Conservation (phyloP, 2,113 vertebrate genomes). For the Ibidorhyncha struthersii region DNA sequence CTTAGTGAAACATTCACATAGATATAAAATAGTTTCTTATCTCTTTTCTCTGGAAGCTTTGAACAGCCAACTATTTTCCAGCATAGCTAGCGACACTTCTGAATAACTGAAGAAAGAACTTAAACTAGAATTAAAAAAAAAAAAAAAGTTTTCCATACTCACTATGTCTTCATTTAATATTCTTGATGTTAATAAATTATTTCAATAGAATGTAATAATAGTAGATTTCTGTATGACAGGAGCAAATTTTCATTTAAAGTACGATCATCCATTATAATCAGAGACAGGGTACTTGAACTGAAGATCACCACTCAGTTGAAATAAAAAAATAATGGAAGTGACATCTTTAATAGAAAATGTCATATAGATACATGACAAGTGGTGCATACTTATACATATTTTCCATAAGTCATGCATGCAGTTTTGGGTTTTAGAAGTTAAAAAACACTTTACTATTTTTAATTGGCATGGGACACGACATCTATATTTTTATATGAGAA, state of each 20-base stretch:
- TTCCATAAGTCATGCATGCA: not conserved
- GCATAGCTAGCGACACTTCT: not conserved
- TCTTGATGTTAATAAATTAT: conserved; percentile 72
- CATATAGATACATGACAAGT: conserved; percentile 44
- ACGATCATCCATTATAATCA: conserved; percentile 73
- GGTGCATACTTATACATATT: conserved; percentile 9
- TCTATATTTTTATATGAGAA: conserved; percentile 1
- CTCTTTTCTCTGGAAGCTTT: not conserved
- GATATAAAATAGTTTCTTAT: not conserved
- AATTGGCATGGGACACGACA: not conserved
- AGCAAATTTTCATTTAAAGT: conserved; percentile 71
- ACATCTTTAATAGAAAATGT: conserved; percentile 61
- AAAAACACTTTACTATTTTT: not conserved
- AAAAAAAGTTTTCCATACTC: conserved; percentile 1
- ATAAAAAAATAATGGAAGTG: conserved; percentile 73
- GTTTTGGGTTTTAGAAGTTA: not conserved
- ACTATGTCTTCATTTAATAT: conserved; percentile 64
- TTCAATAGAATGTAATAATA: conserved; percentile 66
- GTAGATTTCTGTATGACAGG: conserved; percentile 66
- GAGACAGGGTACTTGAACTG: conserved; percentile 62
- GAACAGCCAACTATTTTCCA: not conserved
- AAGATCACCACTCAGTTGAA: conserved; percentile 70
- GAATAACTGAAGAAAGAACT: conserved; percentile 37
- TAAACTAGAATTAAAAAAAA: not conserved
- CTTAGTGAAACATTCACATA: not conserved